Percentiles rank a stretch among this genome's conserved stretches.
phyloP scores from a whole-genome alignment of 2,888 invertebrate species.

The Cephalotes varians region DNA sequence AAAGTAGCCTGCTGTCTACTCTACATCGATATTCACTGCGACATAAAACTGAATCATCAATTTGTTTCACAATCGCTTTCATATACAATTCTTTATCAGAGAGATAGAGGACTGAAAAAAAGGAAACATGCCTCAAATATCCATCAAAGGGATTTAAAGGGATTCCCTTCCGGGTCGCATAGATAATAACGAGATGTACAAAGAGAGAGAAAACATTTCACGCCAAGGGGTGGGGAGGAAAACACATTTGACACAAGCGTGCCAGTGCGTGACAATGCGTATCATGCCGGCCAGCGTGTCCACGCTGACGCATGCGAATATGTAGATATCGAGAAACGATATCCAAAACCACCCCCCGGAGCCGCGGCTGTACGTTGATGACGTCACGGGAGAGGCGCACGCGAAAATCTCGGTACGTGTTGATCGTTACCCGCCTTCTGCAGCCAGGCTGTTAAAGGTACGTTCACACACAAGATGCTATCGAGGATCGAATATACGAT shows the following conservation, averaged over 20 bases:
- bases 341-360: conserved; percentile 62
- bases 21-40: background rate
- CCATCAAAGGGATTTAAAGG: background rate
- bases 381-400: conserved; percentile 74
- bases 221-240: background rate
- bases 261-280: conserved; percentile 65
- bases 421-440: conserved; percentile 78
- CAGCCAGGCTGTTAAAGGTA: conserved; percentile 49
- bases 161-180: background rate
- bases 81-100: background rate
- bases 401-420: conserved; percentile 74
- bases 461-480: conserved; percentile 44
- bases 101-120: background rate
- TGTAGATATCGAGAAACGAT: conserved; percentile 64
- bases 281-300: conserved; percentile 54
- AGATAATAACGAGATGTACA: background rate
- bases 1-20: background rate
- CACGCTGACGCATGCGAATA: conserved; percentile 51
- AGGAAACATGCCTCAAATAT: conserved; percentile 1
- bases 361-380: conserved; percentile 64
- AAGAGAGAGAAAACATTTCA: background rate
- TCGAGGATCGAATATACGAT: background rate
- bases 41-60: conserved; percentile 7
- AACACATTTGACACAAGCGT: background rate
- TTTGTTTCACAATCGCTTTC: background rate